Evolutionary conservation across 1,140 invertebrate genomes (phyloP).

Genomic region (Vanessa tameamea): DNA sequence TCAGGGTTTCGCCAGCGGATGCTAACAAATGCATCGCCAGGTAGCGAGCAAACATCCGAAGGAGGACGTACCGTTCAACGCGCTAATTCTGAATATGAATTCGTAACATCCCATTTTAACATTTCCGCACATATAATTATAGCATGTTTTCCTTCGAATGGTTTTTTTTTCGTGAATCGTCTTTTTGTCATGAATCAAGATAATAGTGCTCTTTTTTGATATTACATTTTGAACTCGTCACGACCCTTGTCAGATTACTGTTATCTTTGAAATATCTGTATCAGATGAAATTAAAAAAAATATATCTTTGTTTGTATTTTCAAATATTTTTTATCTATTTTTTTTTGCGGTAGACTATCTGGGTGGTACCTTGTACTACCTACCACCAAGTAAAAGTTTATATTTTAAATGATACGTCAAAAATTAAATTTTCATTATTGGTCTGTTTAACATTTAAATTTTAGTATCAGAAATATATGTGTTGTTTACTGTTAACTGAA

Average conservation of each 20-base stretch:
- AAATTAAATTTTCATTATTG: no score
- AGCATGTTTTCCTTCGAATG: conserved; percentile 9
- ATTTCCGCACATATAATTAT: conserved; percentile 14
- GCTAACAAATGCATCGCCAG: conserved; percentile 38
- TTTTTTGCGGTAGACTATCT: background rate
- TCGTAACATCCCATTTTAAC: conserved; percentile 18
- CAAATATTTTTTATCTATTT: background rate
- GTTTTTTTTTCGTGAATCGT: background rate
- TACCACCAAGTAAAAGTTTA: no score
- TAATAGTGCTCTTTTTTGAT: background rate
- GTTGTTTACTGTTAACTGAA: no score
- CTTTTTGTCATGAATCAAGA: conserved; percentile 6
- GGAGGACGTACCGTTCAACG: conserved; percentile 15
- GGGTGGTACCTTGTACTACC: no score
- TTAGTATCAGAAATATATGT: no score
- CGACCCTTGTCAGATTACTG: conserved; percentile 7
- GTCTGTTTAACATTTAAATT: no score
- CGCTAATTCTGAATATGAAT: conserved; percentile 12
- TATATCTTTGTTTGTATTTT: background rate
- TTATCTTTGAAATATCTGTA: background rate
- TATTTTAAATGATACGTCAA: no score
- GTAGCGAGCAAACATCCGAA: conserved; percentile 42
- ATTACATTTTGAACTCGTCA: background rate
- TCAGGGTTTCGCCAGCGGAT: conserved; percentile 64
- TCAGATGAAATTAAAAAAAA: background rate